Evolutionary conservation across 1,140 invertebrate genomes (phyloP).

Genomic region (Cyrtorhinus lividipennis): DNA sequence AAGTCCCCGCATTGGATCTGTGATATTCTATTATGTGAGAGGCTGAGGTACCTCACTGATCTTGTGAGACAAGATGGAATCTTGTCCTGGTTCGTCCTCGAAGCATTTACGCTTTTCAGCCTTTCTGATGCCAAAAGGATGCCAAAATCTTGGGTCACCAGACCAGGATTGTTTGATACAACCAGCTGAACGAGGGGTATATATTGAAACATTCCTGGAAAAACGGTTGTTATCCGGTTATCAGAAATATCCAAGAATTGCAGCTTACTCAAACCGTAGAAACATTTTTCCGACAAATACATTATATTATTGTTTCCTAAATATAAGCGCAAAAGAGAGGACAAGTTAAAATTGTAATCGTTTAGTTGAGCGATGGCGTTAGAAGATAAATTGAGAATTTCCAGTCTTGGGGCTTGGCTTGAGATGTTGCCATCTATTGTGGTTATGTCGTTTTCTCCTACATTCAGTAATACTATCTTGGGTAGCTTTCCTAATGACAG

Average conservation of each 20-base stretch:
- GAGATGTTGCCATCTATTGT: not conserved
- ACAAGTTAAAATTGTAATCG: slow-evolving; percentile 35
- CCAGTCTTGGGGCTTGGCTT: slow-evolving; percentile 18
- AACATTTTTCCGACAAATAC: slow-evolving; percentile 38
- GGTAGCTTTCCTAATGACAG: slow-evolving; percentile 10
- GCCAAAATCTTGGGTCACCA: slow-evolving; percentile 21
- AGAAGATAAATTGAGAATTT: slow-evolving; percentile 31
- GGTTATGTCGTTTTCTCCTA: slow-evolving; percentile 15
- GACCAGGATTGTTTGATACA: slow-evolving; percentile 27
- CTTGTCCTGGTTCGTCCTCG: slow-evolving; percentile 56
- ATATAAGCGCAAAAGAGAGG: slow-evolving; percentile 37
- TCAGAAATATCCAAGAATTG: slow-evolving; percentile 38
- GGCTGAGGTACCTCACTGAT: slow-evolving; percentile 60
- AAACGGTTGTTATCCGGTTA: slow-evolving; percentile 33
- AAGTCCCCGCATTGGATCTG: slow-evolving; percentile 67
- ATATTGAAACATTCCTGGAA: slow-evolving; percentile 34
- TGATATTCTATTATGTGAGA: slow-evolving; percentile 59
- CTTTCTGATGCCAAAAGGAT: slow-evolving; percentile 33
- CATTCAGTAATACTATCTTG: slow-evolving; percentile 10
- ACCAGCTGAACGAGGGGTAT: slow-evolving; percentile 52
- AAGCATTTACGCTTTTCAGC: slow-evolving; percentile 66
- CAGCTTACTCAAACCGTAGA: slow-evolving; percentile 41
- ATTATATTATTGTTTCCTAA: slow-evolving; percentile 47
- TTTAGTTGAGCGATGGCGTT: slow-evolving; percentile 35
- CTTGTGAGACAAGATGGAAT: slow-evolving; percentile 71